Percentiles rank a stretch among this genome's conserved stretches.
phyloP scores from a whole-genome alignment of 2,888 invertebrate genomes.

The Diloba caeruleocephala region DNA sequence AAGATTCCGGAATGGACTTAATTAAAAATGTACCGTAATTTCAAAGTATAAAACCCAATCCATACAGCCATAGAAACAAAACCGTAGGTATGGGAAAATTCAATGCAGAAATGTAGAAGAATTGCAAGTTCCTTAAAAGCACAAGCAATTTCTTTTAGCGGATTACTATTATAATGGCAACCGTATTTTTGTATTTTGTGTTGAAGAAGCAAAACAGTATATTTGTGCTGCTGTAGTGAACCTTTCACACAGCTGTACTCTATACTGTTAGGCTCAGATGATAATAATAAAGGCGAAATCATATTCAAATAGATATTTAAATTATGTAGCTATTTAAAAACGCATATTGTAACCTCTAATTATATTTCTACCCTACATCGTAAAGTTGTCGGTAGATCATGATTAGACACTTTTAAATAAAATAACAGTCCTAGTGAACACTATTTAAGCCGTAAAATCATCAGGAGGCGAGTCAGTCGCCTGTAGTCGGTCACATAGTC shows the following conservation, averaged over 20 bases:
- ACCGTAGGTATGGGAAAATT: neutral
- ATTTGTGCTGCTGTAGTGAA: neutral
- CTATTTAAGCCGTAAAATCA: too few species aligned
- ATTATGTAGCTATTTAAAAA: too few species aligned
- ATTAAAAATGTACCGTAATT: neutral
- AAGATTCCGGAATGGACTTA: neutral
- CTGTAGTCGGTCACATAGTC: too few species aligned
- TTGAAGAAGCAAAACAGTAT: neutral
- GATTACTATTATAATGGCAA: neutral
- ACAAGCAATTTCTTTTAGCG: neutral
- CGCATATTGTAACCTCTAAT: too few species aligned
- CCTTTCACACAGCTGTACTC: neutral
- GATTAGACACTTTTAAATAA: too few species aligned
- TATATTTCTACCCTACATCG: too few species aligned
- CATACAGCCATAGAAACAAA: neutral
- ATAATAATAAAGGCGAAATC: too few species aligned
- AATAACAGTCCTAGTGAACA: too few species aligned
- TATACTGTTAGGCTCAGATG: too few species aligned
- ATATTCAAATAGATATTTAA: too few species aligned
- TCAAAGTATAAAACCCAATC: neutral
- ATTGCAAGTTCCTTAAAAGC: neutral
- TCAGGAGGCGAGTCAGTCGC: too few species aligned
- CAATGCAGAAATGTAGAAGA: neutral
- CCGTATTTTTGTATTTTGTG: neutral
- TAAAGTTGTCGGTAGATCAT: too few species aligned